Conservation (phyloP, 2,113 vertebrate species). For the Carassius carassius region DNA sequence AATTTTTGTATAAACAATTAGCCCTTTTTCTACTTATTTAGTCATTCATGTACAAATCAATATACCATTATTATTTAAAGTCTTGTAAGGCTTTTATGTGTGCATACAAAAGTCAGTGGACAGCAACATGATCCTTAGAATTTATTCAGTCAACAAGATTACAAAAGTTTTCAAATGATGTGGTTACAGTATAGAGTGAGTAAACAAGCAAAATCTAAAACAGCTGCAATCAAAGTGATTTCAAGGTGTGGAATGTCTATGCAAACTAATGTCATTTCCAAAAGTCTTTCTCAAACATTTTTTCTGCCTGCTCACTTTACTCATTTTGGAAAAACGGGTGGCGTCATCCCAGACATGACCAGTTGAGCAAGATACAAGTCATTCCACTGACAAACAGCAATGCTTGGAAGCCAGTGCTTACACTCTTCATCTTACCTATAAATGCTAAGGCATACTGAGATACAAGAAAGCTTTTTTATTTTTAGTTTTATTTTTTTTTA, state of each 20-base stretch:
- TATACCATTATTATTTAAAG: not conserved
- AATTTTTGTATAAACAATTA: not conserved
- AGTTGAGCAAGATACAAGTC: not conserved
- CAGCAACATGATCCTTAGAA: not conserved
- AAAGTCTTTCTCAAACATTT: not conserved
- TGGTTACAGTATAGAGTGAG: not conserved
- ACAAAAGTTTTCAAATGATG: slow-evolving; percentile 2
- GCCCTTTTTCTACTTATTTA: not conserved
- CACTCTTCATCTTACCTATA: not conserved
- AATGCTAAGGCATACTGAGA: not conserved
- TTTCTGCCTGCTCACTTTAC: not conserved
- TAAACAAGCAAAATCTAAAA: not conserved
- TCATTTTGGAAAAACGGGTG: not conserved
- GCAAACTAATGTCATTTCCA: not conserved
- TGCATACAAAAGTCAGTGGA: not conserved
- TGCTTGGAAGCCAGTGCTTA: not conserved
- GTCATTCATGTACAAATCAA: not conserved
- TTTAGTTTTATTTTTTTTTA: too few species aligned
- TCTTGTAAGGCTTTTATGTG: not conserved
- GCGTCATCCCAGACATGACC: not conserved
- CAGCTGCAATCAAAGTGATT: not conserved
- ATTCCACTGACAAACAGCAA: not conserved
- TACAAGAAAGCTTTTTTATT: not conserved
- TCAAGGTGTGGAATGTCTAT: not conserved
- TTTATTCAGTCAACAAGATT: not conserved